Evolutionary conservation across 2,113 vertebrate species (phyloP).

Genomic region (Heteronetta atricapilla): DNA sequence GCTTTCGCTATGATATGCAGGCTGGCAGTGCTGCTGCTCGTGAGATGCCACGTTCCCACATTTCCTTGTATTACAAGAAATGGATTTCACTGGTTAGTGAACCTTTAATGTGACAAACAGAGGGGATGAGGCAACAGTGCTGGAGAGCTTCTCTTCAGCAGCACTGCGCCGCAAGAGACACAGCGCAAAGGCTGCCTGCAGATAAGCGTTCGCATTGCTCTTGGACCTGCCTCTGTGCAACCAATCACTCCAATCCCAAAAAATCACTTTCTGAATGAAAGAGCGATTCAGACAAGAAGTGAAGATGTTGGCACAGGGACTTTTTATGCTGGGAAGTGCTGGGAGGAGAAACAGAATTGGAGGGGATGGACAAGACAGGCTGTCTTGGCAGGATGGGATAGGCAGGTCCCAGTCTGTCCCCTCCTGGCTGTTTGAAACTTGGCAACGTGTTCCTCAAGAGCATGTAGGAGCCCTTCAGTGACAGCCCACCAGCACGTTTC

Average conservation of each 20-base stretch:
- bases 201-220: not conserved
- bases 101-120: slow-evolving; percentile 44
- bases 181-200: not conserved
- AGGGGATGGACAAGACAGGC: not conserved
- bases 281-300: not conserved
- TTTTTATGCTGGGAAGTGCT: not conserved
- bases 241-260: not conserved
- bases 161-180: not conserved
- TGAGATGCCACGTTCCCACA: not conserved
- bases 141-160: not conserved
- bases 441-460: not conserved
- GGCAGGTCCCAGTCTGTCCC: not conserved
- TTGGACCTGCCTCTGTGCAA: not conserved
- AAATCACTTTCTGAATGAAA: not conserved
- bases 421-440: not conserved
- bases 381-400: not conserved
- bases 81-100: not conserved
- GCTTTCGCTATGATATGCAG: not conserved
- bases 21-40: not conserved
- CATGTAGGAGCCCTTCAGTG: not conserved
- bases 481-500: not conserved
- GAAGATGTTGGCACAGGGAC: not conserved
- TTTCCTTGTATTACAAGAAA: slow-evolving; percentile 45
- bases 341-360: not conserved
- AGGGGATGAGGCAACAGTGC: not conserved